These are phyloP conservation scores for Echinarachnius parma DNA, from an alignment of 53 echinoderm and acorn worm species.

Conservation along the genomic window DNA sequence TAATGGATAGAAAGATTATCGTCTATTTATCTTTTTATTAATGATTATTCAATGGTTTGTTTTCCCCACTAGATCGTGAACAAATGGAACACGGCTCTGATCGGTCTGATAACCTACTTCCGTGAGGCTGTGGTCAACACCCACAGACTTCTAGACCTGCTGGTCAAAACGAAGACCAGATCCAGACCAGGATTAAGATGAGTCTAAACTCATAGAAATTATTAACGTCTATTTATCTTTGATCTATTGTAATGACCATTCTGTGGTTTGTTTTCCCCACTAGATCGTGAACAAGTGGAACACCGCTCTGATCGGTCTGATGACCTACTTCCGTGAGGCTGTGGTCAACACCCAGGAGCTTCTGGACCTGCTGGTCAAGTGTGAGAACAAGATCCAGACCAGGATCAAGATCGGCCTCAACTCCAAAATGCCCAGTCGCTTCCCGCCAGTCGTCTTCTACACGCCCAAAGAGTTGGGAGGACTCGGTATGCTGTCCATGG, in stretches of 20 bases:
- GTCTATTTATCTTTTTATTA: no score
- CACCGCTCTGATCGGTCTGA: constrained; percentile 96
- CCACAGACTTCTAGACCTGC: constrained; percentile 91
- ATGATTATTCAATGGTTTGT: no score
- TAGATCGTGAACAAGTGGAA: constrained; percentile 99
- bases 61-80: constrained; percentile 83
- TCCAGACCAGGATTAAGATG: constrained; percentile 98
- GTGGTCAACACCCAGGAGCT: constrained; percentile 99
- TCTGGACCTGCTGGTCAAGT: constrained; percentile 94
- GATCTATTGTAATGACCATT: constrained; percentile 87
- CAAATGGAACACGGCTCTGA: constrained; percentile 99
- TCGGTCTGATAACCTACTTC: constrained; percentile 99
- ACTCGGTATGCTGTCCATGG: constrained; percentile 97
- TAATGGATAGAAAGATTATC: no score
- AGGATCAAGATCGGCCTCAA: constrained; percentile 99
- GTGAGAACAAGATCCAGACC: constrained; percentile 99
- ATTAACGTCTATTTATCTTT: constrained; percentile 77
- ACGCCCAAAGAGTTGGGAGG: constrained; percentile 99
- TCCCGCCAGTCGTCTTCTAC: constrained; percentile 99
- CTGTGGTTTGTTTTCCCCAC: constrained; percentile 59
- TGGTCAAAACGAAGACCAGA: constrained; percentile 99
- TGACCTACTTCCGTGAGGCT: constrained; percentile 99
- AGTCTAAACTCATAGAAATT: constrained; percentile 92
- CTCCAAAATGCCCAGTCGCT: constrained; percentile 99
- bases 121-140: constrained; percentile 99